phyloP scores from a whole-genome alignment of 1,140 invertebrate genomes.

The Geopemphigus sp. region DNA sequence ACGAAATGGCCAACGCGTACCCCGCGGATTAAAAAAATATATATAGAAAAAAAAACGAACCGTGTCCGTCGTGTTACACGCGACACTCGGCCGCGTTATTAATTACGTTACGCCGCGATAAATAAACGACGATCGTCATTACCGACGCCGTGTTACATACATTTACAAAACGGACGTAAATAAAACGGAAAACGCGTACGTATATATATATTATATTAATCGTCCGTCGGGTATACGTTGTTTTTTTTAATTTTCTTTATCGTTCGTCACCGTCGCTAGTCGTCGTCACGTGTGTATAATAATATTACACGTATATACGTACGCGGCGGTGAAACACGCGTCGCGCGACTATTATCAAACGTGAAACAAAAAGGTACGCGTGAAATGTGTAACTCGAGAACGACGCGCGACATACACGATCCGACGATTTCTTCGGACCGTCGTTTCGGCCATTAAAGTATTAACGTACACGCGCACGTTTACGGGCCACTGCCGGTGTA shows the following conservation, averaged over 20 bases:
- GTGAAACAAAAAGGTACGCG: background rate
- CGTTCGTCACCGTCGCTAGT: background rate
- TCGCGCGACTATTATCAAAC: slow-evolving; percentile 9
- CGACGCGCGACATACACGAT: slow-evolving; percentile 7
- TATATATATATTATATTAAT: slow-evolving; percentile 16
- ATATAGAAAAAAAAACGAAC: background rate
- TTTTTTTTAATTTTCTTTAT: background rate
- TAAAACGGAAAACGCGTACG: slow-evolving; percentile 8
- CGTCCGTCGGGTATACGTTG: background rate
- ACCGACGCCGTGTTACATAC: background rate
- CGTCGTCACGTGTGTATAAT: too few species aligned
- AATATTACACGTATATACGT: background rate
- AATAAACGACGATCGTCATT: slow-evolving; percentile 31
- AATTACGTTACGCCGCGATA: slow-evolving; percentile 18
- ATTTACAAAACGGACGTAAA: background rate
- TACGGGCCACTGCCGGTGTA: slow-evolving; percentile 8
- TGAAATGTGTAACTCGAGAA: slow-evolving; percentile 43
- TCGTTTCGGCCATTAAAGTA: slow-evolving; percentile 44
- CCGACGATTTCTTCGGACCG: slow-evolving; percentile 29
- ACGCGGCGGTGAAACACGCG: slow-evolving; percentile 23
- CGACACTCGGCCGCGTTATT: background rate
- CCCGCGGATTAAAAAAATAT: slow-evolving; percentile 16
- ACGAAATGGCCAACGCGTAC: background rate
- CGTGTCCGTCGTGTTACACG: background rate
- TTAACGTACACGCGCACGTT: slow-evolving; percentile 8